Conservation (phyloP, 2,797 vertebrate genomes). For the Pterois miles region DNA sequence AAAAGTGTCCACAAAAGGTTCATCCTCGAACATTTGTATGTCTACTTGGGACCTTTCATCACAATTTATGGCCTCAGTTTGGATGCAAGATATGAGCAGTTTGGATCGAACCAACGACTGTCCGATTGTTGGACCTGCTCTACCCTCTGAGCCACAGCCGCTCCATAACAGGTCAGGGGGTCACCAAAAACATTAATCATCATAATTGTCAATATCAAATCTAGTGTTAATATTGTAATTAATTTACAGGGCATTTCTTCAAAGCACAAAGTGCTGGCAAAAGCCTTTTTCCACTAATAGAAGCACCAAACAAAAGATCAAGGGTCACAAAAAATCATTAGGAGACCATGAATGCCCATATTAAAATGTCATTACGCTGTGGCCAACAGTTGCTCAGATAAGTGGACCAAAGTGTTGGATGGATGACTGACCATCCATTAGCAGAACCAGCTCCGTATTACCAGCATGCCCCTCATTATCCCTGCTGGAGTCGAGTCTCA, state of each 20-base stretch:
- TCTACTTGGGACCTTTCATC: background rate
- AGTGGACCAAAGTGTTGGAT: conserved; percentile 30
- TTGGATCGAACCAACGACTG: no score
- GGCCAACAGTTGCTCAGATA: conserved; percentile 11
- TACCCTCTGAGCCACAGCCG: no score
- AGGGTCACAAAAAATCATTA: conserved; percentile 2
- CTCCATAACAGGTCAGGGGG: background rate
- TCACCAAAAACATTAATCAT: background rate
- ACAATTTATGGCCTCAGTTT: background rate
- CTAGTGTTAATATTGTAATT: background rate
- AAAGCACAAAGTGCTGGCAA: background rate
- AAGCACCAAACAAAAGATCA: background rate
- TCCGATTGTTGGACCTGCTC: no score
- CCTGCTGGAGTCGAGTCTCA: conserved; percentile 63
- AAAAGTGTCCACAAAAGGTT: background rate
- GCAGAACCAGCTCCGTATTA: conserved; percentile 32
- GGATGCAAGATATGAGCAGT: background rate
- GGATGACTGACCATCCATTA: conserved; percentile 44
- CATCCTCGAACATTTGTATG: background rate
- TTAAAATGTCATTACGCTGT: conserved; percentile 16
- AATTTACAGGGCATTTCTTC: background rate
- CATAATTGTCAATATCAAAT: background rate
- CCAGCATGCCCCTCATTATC: conserved; percentile 64
- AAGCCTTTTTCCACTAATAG: background rate
- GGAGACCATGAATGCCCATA: background rate